Conservation (phyloP, 2,888 invertebrate genomes). For the Molorchus minor region DNA sequence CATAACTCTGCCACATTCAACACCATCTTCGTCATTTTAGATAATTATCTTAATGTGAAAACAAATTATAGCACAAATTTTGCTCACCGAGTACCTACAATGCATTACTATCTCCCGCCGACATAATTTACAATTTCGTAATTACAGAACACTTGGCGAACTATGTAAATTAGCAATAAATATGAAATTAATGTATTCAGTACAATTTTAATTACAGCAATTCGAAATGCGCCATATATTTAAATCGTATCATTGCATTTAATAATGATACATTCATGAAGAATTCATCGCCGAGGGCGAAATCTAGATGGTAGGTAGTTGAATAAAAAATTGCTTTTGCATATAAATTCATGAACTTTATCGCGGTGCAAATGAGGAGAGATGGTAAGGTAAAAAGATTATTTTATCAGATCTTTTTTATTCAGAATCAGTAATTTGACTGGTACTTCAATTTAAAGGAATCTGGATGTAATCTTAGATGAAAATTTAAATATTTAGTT, state of each 20-base stretch:
- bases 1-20: no score
- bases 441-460: neutral
- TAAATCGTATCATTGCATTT: conserved; percentile 26
- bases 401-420: conserved; percentile 20
- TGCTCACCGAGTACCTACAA: no score
- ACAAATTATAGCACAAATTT: no score
- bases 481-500: no score
- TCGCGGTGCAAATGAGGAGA: conserved; percentile 20
- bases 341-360: conserved; percentile 11
- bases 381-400: conserved; percentile 16
- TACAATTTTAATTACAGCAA: conserved; percentile 24
- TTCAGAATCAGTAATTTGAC: conserved; percentile 2
- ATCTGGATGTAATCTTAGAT: neutral
- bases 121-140: conserved; percentile 14
- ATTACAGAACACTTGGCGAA: conserved; percentile 20
- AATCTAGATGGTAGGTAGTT: conserved; percentile 13
- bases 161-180: conserved; percentile 26
- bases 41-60: no score
- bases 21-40: no score
- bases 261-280: conserved; percentile 29
- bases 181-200: conserved; percentile 18
- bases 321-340: conserved; percentile 17
- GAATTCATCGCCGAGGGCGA: conserved; percentile 16
- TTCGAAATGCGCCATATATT: conserved; percentile 17
- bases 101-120: neutral